A percentile compares a stretch with the other conserved stretches of the same genome.
These are phyloP conservation scores for Indicator indicator DNA, from an alignment of 2,113 vertebrate genomes.

Conservation along the genomic window DNA sequence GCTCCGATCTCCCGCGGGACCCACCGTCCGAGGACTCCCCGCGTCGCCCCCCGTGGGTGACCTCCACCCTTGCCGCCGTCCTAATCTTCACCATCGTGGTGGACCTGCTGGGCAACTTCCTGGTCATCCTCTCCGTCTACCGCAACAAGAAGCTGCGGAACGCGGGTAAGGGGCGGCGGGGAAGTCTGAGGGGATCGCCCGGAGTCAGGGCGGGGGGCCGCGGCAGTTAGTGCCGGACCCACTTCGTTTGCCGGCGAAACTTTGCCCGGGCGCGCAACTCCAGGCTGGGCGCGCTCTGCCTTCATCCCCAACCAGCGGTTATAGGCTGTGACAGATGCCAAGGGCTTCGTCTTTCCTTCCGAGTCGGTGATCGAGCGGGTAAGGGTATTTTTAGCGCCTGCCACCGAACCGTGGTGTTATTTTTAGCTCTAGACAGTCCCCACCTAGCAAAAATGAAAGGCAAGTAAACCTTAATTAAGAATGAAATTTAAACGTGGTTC, in stretches of 20 bases:
- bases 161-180: constrained; percentile 56
- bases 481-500: neutral
- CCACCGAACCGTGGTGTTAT: neutral
- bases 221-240: neutral
- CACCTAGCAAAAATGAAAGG: neutral
- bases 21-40: constrained; percentile 55
- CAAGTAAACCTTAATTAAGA: neutral
- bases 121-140: constrained; percentile 94
- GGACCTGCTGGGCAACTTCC: constrained; percentile 91
- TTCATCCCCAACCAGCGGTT: neutral
- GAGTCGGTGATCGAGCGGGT: neutral
- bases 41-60: constrained; percentile 86
- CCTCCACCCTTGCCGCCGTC: constrained; percentile 84
- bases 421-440: constrained; percentile 1
- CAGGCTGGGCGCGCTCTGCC: neutral
- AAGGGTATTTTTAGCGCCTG: constrained; percentile 58
- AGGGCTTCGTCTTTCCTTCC: neutral
- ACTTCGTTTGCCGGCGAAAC: neutral
- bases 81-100: constrained; percentile 94
- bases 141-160: constrained; percentile 94
- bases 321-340: neutral
- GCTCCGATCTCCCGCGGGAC: constrained; percentile 71
- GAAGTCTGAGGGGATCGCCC: neutral
- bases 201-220: neutral
- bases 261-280: neutral